A percentile compares a stretch with the other conserved stretches of the same genome.
These are phyloP conservation scores for Epirrhoe tristata DNA, from an alignment of 2,888 invertebrate species.

Conservation along the genomic window DNA sequence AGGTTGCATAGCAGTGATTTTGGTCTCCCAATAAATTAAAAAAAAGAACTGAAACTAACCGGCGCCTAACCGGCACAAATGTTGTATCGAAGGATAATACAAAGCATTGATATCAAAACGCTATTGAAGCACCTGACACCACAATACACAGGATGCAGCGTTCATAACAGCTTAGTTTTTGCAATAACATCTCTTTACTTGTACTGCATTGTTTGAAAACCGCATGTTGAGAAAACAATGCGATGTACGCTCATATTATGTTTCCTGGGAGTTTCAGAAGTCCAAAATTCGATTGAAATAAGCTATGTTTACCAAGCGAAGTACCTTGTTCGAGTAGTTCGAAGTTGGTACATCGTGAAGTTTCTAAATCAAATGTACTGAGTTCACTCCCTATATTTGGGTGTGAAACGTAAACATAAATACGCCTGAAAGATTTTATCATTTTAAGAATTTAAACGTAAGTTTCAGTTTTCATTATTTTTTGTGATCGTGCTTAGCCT, in stretches of 20 bases:
- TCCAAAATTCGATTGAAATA: background rate
- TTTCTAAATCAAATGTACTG: no score
- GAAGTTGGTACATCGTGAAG: background rate
- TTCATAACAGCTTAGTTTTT: slow-evolving; percentile 59
- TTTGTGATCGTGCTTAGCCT: no score
- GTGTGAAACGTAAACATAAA: no score
- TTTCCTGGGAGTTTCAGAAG: slow-evolving; percentile 5
- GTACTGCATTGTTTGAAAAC: slow-evolving; percentile 43
- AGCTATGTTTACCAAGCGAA: background rate
- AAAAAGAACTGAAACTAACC: background rate
- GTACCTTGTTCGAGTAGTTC: background rate
- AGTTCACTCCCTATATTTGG: no score
- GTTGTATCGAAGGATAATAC: slow-evolving; percentile 11
- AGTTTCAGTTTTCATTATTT: no score
- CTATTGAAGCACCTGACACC: slow-evolving; percentile 48
- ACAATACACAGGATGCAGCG: slow-evolving; percentile 64
- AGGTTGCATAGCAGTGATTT: background rate
- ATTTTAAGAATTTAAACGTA: no score
- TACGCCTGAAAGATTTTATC: no score
- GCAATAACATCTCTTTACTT: slow-evolving; percentile 46
- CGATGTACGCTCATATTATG: slow-evolving; percentile 10
- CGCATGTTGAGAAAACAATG: slow-evolving; percentile 23
- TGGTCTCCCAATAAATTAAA: background rate
- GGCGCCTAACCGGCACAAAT: background rate
- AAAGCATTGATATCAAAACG: slow-evolving; percentile 35